These are phyloP conservation scores for Nerophis lumbriciformis DNA, from an alignment of 2,113 vertebrate genomes.

Conservation along the genomic window DNA sequence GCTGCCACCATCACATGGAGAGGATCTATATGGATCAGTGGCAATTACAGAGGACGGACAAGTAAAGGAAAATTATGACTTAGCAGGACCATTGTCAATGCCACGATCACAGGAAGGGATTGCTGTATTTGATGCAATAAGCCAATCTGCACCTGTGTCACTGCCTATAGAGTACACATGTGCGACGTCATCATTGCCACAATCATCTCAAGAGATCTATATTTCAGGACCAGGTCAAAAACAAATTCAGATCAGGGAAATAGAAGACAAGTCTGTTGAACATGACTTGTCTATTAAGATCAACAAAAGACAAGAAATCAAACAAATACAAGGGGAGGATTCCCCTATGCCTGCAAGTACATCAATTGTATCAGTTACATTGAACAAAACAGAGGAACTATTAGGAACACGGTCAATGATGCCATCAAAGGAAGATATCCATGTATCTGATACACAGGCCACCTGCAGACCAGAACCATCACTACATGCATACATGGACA, in stretches of 20 bases:
- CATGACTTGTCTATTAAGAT: conserved; percentile 1
- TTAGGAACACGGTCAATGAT: background rate
- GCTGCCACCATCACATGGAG: too few species aligned
- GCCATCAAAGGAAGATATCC: background rate
- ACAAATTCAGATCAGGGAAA: too few species aligned
- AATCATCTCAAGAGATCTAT: background rate
- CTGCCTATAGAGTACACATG: background rate
- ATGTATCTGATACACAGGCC: background rate
- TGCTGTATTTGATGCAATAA: background rate
- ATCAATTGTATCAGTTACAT: background rate
- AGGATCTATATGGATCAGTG: too few species aligned
- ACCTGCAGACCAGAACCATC: too few species aligned
- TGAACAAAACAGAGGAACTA: conserved; percentile 3
- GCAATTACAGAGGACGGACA: too few species aligned
- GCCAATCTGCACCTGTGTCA: background rate
- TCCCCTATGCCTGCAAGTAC: background rate
- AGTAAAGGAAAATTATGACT: too few species aligned
- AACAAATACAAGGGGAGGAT: background rate
- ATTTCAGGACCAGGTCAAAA: background rate
- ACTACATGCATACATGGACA: too few species aligned
- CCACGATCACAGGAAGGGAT: background rate
- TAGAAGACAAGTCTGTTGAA: background rate
- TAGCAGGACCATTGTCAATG: too few species aligned
- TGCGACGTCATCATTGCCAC: too few species aligned
- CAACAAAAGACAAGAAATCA: conserved; percentile 2